Conservation (phyloP, 1,140 invertebrate species). For the Sitophilus oryzae region DNA sequence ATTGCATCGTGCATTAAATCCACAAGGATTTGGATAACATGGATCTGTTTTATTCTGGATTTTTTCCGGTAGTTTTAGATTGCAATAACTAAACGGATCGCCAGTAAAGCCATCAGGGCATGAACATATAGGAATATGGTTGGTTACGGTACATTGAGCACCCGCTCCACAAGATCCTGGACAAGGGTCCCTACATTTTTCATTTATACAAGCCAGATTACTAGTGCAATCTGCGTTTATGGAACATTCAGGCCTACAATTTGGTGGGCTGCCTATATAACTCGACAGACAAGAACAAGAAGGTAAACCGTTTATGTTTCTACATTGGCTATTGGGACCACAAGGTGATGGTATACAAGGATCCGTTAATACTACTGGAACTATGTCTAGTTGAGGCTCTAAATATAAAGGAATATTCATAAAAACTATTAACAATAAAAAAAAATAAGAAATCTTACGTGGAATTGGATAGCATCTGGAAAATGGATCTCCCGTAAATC, state of each 20-base stretch:
- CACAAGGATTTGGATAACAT: constrained; percentile 57
- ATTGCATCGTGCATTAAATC: constrained; percentile 52
- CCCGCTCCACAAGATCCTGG: constrained; percentile 59
- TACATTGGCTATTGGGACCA: constrained; percentile 50
- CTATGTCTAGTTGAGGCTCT: constrained; percentile 38
- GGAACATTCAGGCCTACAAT: constrained; percentile 51
- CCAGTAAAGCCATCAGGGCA: constrained; percentile 58
- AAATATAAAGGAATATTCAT: constrained; percentile 20
- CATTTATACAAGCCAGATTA: constrained; percentile 50
- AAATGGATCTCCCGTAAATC: constrained; percentile 56
- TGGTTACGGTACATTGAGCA: constrained; percentile 55
- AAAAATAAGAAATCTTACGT: constrained; percentile 36
- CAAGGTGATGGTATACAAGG: constrained; percentile 59
- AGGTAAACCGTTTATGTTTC: constrained; percentile 49
- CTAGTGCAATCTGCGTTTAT: constrained; percentile 52
- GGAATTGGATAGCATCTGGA: constrained; percentile 48
- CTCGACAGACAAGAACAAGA: constrained; percentile 56
- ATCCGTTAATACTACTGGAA: constrained; percentile 42
- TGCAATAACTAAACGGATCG: constrained; percentile 56
- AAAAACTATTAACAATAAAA: too few species aligned
- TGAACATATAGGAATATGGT: constrained; percentile 57
- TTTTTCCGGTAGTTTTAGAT: constrained; percentile 34
- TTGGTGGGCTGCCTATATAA: constrained; percentile 50
- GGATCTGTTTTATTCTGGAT: constrained; percentile 40
- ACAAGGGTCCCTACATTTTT: constrained; percentile 63